Evolutionary conservation across 1,140 invertebrate genomes (phyloP).

Genomic region (Idris sp.): DNA sequence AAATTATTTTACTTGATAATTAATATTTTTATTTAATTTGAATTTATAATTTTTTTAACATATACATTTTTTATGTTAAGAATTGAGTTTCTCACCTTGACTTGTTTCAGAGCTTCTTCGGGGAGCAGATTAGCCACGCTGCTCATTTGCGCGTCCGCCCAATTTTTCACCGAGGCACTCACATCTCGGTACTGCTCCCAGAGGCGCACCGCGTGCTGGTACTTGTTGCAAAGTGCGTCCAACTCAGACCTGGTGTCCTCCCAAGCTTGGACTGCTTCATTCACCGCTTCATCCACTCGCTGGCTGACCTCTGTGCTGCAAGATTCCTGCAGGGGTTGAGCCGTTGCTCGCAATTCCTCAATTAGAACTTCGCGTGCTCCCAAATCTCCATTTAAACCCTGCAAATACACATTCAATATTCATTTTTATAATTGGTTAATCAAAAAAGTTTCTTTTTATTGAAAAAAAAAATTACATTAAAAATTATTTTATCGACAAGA

Average conservation of each 20-base stretch:
- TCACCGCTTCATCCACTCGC: constrained; percentile 84
- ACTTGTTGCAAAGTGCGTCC: constrained; percentile 84
- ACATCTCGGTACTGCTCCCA: constrained; percentile 88
- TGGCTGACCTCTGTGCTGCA: constrained; percentile 84
- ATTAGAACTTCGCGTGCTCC: constrained; percentile 84
- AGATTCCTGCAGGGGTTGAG: constrained; percentile 83
- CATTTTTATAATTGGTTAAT: too few species aligned
- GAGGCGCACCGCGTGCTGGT: constrained; percentile 85
- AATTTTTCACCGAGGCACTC: constrained; percentile 84
- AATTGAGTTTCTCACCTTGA: constrained; percentile 85
- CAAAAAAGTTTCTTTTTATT: too few species aligned
- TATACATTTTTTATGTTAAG: too few species aligned
- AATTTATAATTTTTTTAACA: too few species aligned
- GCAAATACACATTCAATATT: constrained; percentile 50
- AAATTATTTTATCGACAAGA: too few species aligned
- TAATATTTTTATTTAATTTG: too few species aligned
- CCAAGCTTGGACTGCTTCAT: constrained; percentile 86
- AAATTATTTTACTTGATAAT: too few species aligned
- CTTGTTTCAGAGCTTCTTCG: constrained; percentile 80
- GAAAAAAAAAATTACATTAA: too few species aligned
- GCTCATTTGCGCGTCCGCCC: constrained; percentile 85
- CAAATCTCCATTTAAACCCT: constrained; percentile 83
- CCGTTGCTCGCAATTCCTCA: constrained; percentile 82
- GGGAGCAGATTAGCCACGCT: constrained; percentile 81
- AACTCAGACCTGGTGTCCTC: constrained; percentile 86